These are phyloP conservation scores for Erythrocercus mccallii DNA, from an alignment of 2,113 vertebrate species.

Conservation along the genomic window DNA sequence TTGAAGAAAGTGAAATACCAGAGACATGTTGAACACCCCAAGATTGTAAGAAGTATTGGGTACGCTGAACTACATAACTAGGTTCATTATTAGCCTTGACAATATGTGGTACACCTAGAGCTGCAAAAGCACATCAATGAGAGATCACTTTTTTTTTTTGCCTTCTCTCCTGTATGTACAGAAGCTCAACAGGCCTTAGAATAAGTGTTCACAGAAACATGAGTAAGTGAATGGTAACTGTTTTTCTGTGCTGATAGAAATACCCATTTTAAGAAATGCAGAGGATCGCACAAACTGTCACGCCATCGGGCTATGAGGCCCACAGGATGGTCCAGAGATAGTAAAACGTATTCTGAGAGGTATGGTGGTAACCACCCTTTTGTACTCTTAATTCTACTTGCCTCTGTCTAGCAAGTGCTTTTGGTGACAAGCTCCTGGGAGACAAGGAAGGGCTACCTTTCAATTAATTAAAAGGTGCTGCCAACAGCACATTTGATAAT, in stretches of 20 bases:
- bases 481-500: neutral
- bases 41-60: neutral
- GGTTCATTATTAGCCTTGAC: neutral
- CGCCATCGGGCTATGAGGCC: neutral
- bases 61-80: neutral
- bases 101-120: neutral
- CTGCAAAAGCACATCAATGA: neutral
- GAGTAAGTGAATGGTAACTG: neutral
- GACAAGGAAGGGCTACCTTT: neutral
- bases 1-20: neutral
- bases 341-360: neutral
- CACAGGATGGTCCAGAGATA: neutral
- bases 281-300: neutral
- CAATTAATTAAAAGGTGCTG: neutral
- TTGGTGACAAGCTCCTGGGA: neutral
- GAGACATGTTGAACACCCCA: neutral
- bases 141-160: neutral
- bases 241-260: neutral
- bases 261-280: neutral
- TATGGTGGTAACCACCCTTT: neutral
- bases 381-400: neutral
- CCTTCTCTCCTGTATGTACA: neutral
- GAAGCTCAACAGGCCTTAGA: neutral
- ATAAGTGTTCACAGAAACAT: neutral
- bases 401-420: neutral